Base-by-base conservation (phyloP, 1,140 invertebrate genomes). In the Dendrolimus kikuchii region DNA sequence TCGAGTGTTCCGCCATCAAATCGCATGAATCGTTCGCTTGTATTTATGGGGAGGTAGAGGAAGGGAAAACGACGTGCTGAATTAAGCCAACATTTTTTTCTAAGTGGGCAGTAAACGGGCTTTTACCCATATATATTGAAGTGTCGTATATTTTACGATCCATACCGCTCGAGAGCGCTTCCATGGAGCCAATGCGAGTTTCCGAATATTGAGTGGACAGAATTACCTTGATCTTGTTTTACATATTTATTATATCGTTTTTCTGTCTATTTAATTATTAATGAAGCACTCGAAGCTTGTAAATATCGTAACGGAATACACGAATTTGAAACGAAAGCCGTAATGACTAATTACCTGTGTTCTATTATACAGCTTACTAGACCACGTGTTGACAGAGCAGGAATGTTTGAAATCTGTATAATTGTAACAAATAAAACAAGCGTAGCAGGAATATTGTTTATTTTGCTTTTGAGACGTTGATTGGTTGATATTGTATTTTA, bases 61-160 rank as follows among this genome's bases (percentile, higher is more conserved):
- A 54, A 60, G 68, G 71, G 65, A 61, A 76, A 79, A 78, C 66
- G 76, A 77, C 63, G 72, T 81, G 77, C 73, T 81, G 80, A 78
- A 82, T 82, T 81, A 85, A 80, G 75, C 78, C 73, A 73, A 81
- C 77, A 73, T 82, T 82, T 81, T 53, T 81, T 80, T 80, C 74
- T 79, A 78, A 82, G 81, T 82, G 81, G 74, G 68, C 75, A 77
- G 62, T 85, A 79, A 81, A 81, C 71, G 77, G 66, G 57, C 68
- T 65, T 62, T 69, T 73, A 77, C 72, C 66, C 73, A 68, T 81
- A 79, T 81, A 81, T 81, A 79, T 78, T 79, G 74, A 70, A 81
- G 77, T 79, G 72, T 75, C 78, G 71, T 80, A 82, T 81, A 84
- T 82, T 82, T 82, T 82, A 85, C 78, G 81, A 80, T 72, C 76